Base-by-base conservation (phyloP, 2,888 invertebrate genomes). In the Hemicrepidius hirtus region DNA sequence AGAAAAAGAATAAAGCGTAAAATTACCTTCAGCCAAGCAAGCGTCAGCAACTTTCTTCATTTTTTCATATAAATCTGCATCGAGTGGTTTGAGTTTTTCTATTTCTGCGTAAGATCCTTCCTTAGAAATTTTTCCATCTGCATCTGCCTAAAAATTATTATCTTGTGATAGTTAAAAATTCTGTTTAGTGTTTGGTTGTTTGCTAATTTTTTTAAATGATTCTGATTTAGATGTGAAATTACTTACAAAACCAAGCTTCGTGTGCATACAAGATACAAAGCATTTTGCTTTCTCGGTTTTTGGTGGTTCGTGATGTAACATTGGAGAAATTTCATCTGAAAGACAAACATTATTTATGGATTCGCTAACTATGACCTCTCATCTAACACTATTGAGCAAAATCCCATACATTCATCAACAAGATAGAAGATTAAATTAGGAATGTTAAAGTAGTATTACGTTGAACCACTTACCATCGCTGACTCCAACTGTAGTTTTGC, bases 181-280 rank as follows among this genome's bases (percentile, higher is more conserved):
- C n/a, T n/a, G n/a, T n/a, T n/a, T n/a, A n/a, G n/a, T n/a, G n/a
- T n/a, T n/a, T n/a, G n/a, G n/a, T n/a, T n/a, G n/a, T n/a, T n/a
- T n/a, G n/a, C n/a, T n/a, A n/a, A n/a, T n/a, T n/a, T n/a, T n/a
- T n/a, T n/a, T n/a, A n/a, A n/a, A n/a, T n/a, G n/a, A n/a, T n/a
- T n/a, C n/a, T n/a, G n/a, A n/a, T n/a, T n/a, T n/a, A n/a, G n/a
- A n/a, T n/a, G n/a, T n/a, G n/a, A 41, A 41, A 41, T 55, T 41
- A 46, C 85, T 86, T 83, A 89, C 89, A 85, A 88, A 85, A 70
- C 85, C 84, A 55, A 86, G 79, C 75, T 86, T 87, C 78, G 80
- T 87, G 69, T 86, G 87, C 21, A 88, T 82, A 70, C 89, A 89
- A 6, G 87, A 87, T 67, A 88, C 74, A 44, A 89, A 81, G 75